Percentiles rank a stretch among this genome's conserved stretches.
These are phyloP conservation scores for Rhynchonycteris naso DNA, from an alignment of 2,797 vertebrate species.

Conservation along the genomic window DNA sequence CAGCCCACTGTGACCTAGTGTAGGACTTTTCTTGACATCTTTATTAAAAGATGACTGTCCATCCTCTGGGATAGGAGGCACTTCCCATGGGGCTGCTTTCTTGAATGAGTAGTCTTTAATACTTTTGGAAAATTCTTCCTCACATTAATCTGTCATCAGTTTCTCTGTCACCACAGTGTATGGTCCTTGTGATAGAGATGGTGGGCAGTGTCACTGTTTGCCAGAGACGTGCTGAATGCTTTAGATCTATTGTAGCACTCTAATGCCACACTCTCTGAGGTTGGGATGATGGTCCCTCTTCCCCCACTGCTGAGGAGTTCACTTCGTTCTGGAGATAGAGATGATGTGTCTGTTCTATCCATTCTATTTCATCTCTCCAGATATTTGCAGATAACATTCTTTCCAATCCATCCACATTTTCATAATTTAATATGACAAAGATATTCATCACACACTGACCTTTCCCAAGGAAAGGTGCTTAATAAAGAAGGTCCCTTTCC, in stretches of 20 bases:
- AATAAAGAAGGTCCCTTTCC: not conserved
- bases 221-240: not conserved
- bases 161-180: not conserved
- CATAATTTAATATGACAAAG: not conserved
- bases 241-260: not conserved
- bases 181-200: not conserved
- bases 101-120: not conserved
- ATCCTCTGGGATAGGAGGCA: not conserved
- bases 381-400: constrained; percentile 26
- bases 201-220: not conserved
- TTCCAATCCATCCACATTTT: not conserved
- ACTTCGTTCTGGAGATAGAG: constrained; percentile 21
- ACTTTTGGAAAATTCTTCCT: not conserved
- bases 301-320: not conserved
- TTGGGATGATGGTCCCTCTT: not conserved
- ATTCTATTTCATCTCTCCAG: not conserved
- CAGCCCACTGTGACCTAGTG: not conserved
- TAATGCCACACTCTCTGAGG: not conserved
- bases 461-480: constrained; percentile 26
- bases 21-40: not conserved
- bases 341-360: not conserved
- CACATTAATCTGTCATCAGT: not conserved
- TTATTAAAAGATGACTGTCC: not conserved
- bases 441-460: not conserved
- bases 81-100: not conserved